Evolutionary conservation across 1,140 invertebrate genomes (phyloP).

Genomic region (Drosophila cardini): DNA sequence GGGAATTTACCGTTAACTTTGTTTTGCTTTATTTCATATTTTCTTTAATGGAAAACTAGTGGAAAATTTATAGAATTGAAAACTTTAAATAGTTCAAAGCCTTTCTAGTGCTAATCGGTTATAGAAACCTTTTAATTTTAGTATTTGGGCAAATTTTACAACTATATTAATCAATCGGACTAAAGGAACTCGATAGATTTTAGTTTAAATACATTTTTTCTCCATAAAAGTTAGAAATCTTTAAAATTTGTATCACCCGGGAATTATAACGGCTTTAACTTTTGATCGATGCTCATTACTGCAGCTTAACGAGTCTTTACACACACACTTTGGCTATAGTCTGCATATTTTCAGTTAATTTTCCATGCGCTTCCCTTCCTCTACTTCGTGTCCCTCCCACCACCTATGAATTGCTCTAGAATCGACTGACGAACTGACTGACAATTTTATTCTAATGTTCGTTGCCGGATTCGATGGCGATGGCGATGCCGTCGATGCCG

Average conservation of each 20-base stretch:
- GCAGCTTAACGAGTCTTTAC: slow-evolving; percentile 7
- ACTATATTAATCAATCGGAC: too few species aligned
- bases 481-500: slow-evolving; percentile 1
- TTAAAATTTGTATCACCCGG: slow-evolving; percentile 1
- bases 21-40: background rate
- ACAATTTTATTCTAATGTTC: slow-evolving; percentile 76
- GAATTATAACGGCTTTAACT: background rate
- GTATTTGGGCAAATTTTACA: too few species aligned
- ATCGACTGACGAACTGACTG: slow-evolving; percentile 48
- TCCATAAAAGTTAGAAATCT: background rate
- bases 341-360: slow-evolving; percentile 26
- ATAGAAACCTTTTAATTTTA: too few species aligned
- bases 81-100: too few species aligned
- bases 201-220: too few species aligned
- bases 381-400: background rate
- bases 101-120: too few species aligned
- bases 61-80: too few species aligned
- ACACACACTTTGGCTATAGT: slow-evolving; percentile 18
- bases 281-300: slow-evolving; percentile 12
- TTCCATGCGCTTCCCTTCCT: background rate
- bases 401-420: background rate
- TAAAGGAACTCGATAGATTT: too few species aligned
- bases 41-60: background rate
- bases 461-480: slow-evolving; percentile 16
- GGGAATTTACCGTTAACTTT: background rate